Percentiles rank a stretch among this genome's conserved stretches.
These are phyloP conservation scores for Eretmochelys imbricata DNA, from an alignment of 2,113 vertebrate genomes.

Conservation along the genomic window DNA sequence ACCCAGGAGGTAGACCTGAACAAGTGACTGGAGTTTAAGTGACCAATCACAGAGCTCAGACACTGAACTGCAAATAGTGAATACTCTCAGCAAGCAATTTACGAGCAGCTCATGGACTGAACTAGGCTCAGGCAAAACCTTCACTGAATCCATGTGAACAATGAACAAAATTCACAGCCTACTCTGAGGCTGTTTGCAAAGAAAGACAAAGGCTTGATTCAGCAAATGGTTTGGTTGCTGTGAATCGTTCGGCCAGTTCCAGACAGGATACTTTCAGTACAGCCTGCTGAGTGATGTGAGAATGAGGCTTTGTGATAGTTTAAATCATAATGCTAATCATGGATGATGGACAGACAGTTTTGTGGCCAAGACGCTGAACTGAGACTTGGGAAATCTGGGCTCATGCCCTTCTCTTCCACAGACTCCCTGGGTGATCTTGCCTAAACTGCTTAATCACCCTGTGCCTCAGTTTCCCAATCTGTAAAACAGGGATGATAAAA, in stretches of 20 bases:
- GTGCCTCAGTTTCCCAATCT: conserved; percentile 33
- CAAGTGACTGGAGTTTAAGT: background rate
- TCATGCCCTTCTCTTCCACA: background rate
- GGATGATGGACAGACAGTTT: background rate
- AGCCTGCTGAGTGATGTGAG: background rate
- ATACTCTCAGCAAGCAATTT: background rate
- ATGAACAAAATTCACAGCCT: background rate
- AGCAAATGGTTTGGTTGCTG: background rate
- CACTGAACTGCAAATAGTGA: background rate
- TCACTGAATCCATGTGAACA: background rate
- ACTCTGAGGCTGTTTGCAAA: background rate
- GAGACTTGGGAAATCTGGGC: background rate
- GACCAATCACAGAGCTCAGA: background rate
- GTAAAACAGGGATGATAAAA: background rate
- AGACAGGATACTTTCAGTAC: background rate
- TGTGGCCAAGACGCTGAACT: background rate
- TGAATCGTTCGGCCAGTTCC: background rate
- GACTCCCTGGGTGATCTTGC: background rate
- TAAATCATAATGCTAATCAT: background rate
- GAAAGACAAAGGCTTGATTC: background rate
- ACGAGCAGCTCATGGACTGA: background rate
- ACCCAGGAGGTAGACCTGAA: too few relatives aligned
- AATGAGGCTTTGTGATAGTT: background rate
- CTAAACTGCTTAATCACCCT: background rate
- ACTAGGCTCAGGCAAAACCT: background rate